phyloP scores from a whole-genome alignment of 2,113 vertebrate species.

The Procavia capensis region DNA sequence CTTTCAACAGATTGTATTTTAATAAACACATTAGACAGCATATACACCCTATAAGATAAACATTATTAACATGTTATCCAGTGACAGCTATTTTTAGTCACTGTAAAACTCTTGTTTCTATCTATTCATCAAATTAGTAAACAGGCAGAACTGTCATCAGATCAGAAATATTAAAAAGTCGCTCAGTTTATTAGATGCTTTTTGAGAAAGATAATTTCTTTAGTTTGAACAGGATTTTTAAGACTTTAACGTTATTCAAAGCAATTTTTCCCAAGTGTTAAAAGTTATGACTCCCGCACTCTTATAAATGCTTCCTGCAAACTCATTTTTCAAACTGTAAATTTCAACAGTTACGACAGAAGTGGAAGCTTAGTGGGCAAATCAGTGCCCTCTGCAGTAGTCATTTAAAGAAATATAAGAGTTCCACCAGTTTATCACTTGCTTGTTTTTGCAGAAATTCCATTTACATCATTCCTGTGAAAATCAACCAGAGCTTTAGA shows the following conservation, averaged over 20 bases:
- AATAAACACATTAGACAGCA: conserved; percentile 36
- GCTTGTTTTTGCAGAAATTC: conserved; percentile 58
- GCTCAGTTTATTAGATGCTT: conserved; percentile 15
- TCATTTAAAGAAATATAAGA: conserved; percentile 45
- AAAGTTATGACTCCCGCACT: conserved; percentile 25
- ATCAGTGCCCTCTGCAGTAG: conserved; percentile 28
- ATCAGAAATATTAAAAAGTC: conserved; percentile 40
- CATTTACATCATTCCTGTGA: conserved; percentile 48
- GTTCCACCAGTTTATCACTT: conserved; percentile 46
- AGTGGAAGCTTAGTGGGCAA: conserved; percentile 57
- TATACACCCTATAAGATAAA: conserved; percentile 50
- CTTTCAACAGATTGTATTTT: conserved; percentile 31
- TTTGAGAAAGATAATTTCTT: conserved; percentile 39
- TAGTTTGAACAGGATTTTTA: conserved; percentile 9
- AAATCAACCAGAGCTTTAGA: conserved; percentile 60
- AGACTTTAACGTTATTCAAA: conserved; percentile 49
- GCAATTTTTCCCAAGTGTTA: conserved; percentile 23
- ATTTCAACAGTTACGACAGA: conserved; percentile 48
- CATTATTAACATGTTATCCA: conserved; percentile 51
- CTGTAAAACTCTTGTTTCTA: conserved; percentile 37
- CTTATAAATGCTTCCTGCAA: conserved; percentile 40
- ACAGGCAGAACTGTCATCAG: conserved; percentile 1
- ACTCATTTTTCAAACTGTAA: conserved; percentile 55
- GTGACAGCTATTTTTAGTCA: conserved; percentile 55
- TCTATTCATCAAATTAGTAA: conserved; percentile 42